Evolutionary conservation across 2,888 invertebrate species (phyloP), one percentile per base, ranked within the genome.

Genomic region (Caenorhabditis wallacei): DNA sequence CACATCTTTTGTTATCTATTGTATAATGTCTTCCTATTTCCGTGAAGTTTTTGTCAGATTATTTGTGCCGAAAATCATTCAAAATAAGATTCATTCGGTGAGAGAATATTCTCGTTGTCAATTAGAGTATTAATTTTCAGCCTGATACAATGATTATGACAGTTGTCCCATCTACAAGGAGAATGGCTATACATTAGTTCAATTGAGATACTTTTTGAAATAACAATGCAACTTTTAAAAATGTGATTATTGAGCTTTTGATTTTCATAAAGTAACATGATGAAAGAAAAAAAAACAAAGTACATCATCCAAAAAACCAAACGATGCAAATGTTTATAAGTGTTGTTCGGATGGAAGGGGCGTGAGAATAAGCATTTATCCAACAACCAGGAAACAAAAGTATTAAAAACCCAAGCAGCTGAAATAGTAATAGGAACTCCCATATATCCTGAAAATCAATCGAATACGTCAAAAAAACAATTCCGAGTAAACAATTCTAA

Each of bases 21-120:
- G 74, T 35, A 24, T 22, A 1, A 54, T 74, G 56, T 74, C 74
- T 16, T 74, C 63, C 7, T 37, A 30, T 11, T 74, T 74, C 40
- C 24, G 74, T 0, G 46, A 40, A 18, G 43, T 74, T 13, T 74
- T 74, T 26, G 18, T 22, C 16, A 18, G 18, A 35, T 11, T 71
- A 2, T 71, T 71, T 24, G 37, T 71, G 22, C 71, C 71, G 4
- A 30, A 2, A 20, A 8, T n/a, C 18, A n/a, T 71, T 4, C 30
- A 51, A 37, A 5, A 26, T 20, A 71, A 35, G n/a, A 37, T 70
- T 3, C 30, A 57, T 16, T 40, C 40, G 30, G 68, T 69, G 30
- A 30, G 13, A 16, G 37, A 16, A 10, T 13, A n/a, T 30, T 1
- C 11, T 51, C n/a, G n/a, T n/a, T n/a, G n/a, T 24, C 11, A 22